These are phyloP conservation scores for Acestrorhynchus altus DNA, from an alignment of 2,797 vertebrate genomes.

Conservation along the genomic window DNA sequence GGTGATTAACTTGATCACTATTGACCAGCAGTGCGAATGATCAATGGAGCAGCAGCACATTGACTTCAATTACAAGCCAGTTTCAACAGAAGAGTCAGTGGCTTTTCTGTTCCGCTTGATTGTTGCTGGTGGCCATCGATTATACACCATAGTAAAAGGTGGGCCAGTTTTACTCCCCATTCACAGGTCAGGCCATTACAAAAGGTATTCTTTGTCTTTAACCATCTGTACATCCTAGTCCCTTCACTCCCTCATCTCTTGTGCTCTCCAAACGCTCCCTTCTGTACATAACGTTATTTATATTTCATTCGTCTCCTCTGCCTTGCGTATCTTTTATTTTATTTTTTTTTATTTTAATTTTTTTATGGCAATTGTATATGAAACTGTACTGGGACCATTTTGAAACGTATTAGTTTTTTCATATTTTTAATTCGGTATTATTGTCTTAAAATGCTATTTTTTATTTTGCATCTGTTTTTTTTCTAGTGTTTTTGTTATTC, in stretches of 20 bases:
- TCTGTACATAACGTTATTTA: constrained; percentile 87
- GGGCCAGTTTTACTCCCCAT: too few relatives aligned
- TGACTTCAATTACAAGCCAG: too few relatives aligned
- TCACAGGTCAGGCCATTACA: too few relatives aligned
- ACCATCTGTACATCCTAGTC: constrained; percentile 33
- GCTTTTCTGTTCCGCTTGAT: too few relatives aligned
- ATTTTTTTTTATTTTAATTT: constrained; percentile 44
- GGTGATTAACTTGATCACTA: too few relatives aligned
- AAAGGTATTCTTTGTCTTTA: neutral
- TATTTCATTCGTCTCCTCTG: constrained; percentile 76
- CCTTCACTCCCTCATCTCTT: constrained; percentile 8
- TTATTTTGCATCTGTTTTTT: constrained; percentile 75
- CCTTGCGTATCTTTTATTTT: constrained; percentile 67
- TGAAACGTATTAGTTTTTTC: constrained; percentile 69
- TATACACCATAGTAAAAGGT: too few relatives aligned
- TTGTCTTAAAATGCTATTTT: constrained; percentile 76
- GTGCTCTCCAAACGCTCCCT: constrained; percentile 46
- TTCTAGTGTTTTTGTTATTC: constrained; percentile 80
- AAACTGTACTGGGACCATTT: constrained; percentile 82
- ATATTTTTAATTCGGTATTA: constrained; percentile 70
- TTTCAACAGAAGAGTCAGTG: too few relatives aligned
- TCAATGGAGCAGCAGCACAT: too few relatives aligned
- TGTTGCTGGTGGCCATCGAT: too few relatives aligned
- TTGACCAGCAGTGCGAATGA: too few relatives aligned
- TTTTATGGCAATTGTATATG: constrained; percentile 71